phyloP scores from a whole-genome alignment of 2,888 invertebrate genomes.

The Diaperis boleti region DNA sequence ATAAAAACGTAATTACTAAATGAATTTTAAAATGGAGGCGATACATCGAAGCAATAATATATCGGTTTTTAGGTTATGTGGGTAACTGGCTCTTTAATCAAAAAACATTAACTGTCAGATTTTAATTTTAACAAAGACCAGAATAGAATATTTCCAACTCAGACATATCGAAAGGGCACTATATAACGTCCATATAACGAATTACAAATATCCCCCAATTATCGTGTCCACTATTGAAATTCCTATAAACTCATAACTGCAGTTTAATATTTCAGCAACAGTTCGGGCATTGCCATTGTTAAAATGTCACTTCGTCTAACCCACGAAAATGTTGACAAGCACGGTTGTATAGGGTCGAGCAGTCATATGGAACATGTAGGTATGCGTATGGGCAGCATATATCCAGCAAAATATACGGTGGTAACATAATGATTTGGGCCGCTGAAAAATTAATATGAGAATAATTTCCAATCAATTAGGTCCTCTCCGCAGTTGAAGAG shows the following conservation, averaged over 20 bases:
- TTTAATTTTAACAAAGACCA: no score
- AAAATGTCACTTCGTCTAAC: slow-evolving; percentile 24
- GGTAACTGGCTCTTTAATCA: no score
- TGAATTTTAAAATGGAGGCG: no score
- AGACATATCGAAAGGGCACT: no score
- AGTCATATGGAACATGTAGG: slow-evolving; percentile 38
- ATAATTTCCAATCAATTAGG: slow-evolving; percentile 53
- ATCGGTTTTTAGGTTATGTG: no score
- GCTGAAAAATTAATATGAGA: slow-evolving; percentile 47
- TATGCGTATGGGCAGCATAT: slow-evolving; percentile 12
- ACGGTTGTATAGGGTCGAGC: slow-evolving; percentile 14
- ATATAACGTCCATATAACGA: no score
- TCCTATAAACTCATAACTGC: slow-evolving; percentile 1
- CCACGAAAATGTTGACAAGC: slow-evolving; percentile 20
- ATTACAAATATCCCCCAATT: no score
- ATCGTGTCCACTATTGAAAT: no score
- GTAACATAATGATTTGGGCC: slow-evolving; percentile 25
- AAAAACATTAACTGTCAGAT: no score
- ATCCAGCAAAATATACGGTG: slow-evolving; percentile 16
- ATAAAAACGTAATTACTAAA: no score
- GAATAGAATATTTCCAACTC: no score
- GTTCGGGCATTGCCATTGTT: slow-evolving; percentile 19
- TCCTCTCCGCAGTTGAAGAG: slow-evolving; percentile 43
- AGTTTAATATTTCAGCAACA: slow-evolving; percentile 20
- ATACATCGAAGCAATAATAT: no score